These are phyloP conservation scores for Calycopis cecrops DNA, from an alignment of 1,140 invertebrate genomes.

Conservation along the genomic window DNA sequence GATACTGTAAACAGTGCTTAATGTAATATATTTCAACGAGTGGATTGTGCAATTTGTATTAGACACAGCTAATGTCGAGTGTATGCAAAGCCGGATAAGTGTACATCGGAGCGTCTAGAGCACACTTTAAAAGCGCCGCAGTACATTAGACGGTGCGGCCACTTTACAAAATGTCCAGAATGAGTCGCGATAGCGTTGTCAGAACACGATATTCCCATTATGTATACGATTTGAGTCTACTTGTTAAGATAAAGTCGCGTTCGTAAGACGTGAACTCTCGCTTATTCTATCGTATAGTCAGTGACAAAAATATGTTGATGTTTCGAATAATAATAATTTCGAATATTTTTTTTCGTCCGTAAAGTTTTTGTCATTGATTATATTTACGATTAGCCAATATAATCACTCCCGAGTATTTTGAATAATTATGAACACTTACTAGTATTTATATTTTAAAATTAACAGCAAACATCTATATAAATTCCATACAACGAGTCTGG, in stretches of 20 bases:
- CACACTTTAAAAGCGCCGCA: constrained; percentile 48
- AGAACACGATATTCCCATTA: constrained; percentile 75
- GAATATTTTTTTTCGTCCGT: background rate
- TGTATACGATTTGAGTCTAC: constrained; percentile 74
- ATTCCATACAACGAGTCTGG: constrained; percentile 50
- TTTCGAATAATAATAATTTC: too few species aligned
- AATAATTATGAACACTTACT: constrained; percentile 18
- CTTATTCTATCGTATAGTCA: constrained; percentile 17
- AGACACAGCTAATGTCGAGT: constrained; percentile 18
- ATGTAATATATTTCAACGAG: constrained; percentile 2
- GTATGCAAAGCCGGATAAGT: constrained; percentile 45
- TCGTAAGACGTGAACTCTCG: constrained; percentile 48
- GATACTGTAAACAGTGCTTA: constrained; percentile 8
- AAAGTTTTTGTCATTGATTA: constrained; percentile 11
- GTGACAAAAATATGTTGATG: constrained; percentile 11
- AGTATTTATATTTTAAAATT: constrained; percentile 5
- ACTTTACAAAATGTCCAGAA: constrained; percentile 72
- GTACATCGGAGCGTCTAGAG: constrained; percentile 41
- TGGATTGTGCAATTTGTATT: constrained; percentile 14
- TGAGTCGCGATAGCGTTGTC: constrained; percentile 71
- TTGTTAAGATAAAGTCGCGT: constrained; percentile 67
- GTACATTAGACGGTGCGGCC: constrained; percentile 61
- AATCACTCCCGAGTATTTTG: constrained; percentile 22
- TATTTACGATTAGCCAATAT: constrained; percentile 39
- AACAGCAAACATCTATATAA: background rate